Base-by-base conservation (phyloP, 2,888 invertebrate genomes). In the Synergus japonicus region DNA sequence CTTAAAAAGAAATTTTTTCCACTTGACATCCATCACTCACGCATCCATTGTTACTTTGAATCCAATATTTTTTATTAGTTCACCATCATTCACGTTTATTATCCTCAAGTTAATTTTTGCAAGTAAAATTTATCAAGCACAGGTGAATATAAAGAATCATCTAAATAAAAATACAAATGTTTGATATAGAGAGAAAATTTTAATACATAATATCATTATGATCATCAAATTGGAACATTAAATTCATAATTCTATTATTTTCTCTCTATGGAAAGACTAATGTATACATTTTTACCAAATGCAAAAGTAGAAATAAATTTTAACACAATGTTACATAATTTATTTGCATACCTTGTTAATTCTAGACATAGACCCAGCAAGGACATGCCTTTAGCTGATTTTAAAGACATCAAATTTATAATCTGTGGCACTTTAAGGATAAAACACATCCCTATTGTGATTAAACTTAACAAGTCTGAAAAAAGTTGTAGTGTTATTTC, bases 381-480 rank as follows among this genome's bases (percentile, higher is more conserved):
- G 87, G 95, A 95, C 81, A 96, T 94, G 79, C 97, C 97, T 86
- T 94, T 93, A 0, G 96, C 95, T 77, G 95, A 95, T 91, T 95
- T 93, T 76, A 94, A 93, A 83, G 94, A 93, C 7, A 94, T 88
- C 77, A 97, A 93, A 79, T 94, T 95, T 83, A 95, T 91, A 82
- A 97, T 97, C 93, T 97, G 97, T 0, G 97, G 97, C 76, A 97
- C 94, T 93, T 97, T 97, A 85, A 96, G 93, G 84, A 97, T 94
- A 77, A 97, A 93, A 89, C 97, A 97, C 88, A 96, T 95, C 65
- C 94, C 90, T 83, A 97, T 96, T 0, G 97, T 97, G n/a, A 96
- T 92, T 15, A 96, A 90, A 90, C 97, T 97, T 77, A 97, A 91
- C 76, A 94, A 87, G 89, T 95, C 94, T 3, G 95, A 89, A 63